Conservation (phyloP, 2,113 vertebrate species). For the Xenopus laevis region DNA sequence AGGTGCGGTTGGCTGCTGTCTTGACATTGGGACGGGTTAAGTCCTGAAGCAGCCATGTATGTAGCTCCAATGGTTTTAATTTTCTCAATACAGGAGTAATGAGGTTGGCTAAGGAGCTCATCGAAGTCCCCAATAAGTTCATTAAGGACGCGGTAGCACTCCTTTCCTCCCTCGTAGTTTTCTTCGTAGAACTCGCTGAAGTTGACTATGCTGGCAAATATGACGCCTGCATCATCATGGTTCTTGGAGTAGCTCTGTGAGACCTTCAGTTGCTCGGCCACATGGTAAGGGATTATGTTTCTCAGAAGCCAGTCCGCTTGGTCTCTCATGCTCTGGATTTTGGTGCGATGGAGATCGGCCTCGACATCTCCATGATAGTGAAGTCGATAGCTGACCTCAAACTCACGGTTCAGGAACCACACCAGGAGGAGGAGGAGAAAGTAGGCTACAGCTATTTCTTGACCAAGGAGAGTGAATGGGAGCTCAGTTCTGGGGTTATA, state of each 20-base stretch:
- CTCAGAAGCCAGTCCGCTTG: constrained; percentile 94
- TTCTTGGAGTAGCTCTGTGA: constrained; percentile 98
- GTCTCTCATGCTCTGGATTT: constrained; percentile 94
- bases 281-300: constrained; percentile 96
- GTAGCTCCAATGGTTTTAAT: constrained; percentile 99
- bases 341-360: constrained; percentile 90
- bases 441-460: constrained; percentile 80
- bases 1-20: constrained; percentile 74
- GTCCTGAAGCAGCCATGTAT: constrained; percentile 93
- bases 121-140: constrained; percentile 96
- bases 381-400: constrained; percentile 94
- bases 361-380: constrained; percentile 96
- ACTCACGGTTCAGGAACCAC: constrained; percentile 96
- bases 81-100: constrained; percentile 90
- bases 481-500: neutral
- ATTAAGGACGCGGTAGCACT: constrained; percentile 94
- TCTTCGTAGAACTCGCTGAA: constrained; percentile 98
- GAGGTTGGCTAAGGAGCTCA: constrained; percentile 80
- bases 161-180: constrained; percentile 95
- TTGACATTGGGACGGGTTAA: constrained; percentile 80
- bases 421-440: constrained; percentile 89
- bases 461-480: constrained; percentile 67
- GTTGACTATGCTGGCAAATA: constrained; percentile 97
- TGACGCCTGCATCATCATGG: constrained; percentile 89
- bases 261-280: constrained; percentile 93